These are phyloP conservation scores for Piliocolobus tephrosceles DNA, from an alignment of 2,113 vertebrate genomes.

Conservation along the genomic window DNA sequence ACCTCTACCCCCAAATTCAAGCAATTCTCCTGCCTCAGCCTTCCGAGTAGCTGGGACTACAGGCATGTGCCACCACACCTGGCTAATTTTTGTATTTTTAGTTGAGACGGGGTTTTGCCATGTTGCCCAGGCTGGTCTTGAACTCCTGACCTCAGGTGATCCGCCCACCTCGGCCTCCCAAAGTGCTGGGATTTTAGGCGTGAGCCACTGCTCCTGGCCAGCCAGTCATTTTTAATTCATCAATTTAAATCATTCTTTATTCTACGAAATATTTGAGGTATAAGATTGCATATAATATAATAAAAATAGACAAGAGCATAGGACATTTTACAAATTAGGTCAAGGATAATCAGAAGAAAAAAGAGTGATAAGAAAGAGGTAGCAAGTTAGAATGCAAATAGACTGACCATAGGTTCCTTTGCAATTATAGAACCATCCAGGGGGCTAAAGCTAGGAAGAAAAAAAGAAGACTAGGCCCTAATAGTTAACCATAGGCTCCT, in stretches of 20 bases:
- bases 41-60: no score
- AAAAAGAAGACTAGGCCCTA: not conserved
- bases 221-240: not conserved
- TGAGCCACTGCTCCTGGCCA: no score
- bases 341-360: conserved; percentile 39
- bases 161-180: no score
- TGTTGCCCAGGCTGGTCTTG: no score
- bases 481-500: not conserved
- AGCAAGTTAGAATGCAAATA: not conserved
- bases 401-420: not conserved
- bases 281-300: not conserved
- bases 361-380: not conserved
- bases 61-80: no score
- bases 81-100: no score
- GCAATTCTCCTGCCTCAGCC: no score
- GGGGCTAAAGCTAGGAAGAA: not conserved
- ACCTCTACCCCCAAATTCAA: no score
- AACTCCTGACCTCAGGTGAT: no score
- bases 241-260: not conserved
- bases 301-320: conserved; percentile 52
- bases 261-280: not conserved
- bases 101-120: no score
- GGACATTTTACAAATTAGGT: conserved; percentile 32
- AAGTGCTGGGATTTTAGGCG: no score
- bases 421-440: not conserved